phyloP scores from a whole-genome alignment of 2,888 invertebrate species.

The Cryptocephalus primarius region DNA sequence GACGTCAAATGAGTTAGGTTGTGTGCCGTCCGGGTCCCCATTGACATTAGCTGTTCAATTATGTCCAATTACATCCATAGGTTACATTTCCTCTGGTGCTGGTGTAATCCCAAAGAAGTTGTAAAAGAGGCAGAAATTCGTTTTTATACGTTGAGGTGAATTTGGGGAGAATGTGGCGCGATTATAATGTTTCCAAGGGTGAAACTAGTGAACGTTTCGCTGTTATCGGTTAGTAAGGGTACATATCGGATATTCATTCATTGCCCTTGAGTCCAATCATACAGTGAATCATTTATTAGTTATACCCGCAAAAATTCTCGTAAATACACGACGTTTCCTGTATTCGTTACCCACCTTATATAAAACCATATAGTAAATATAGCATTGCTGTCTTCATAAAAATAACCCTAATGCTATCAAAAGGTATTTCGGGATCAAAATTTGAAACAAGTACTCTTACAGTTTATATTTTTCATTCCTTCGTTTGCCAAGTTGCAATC shows the following conservation, averaged over 20 bases:
- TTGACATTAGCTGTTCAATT: slow-evolving; percentile 24
- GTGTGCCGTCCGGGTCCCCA: slow-evolving; percentile 7
- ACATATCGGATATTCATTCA: slow-evolving; percentile 25
- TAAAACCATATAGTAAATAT: background rate
- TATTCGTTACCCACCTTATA: background rate
- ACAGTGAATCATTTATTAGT: slow-evolving; percentile 33
- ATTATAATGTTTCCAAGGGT: slow-evolving; percentile 21
- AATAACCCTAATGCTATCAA: too few relatives aligned
- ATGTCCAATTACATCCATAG: slow-evolving; percentile 25
- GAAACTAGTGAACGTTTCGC: slow-evolving; percentile 16
- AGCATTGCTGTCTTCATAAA: background rate
- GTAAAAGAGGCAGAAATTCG: slow-evolving; percentile 24
- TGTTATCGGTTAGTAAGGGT: slow-evolving; percentile 34
- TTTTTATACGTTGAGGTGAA: slow-evolving; percentile 19
- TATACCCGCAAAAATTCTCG: too few relatives aligned
- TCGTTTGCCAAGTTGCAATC: too few relatives aligned
- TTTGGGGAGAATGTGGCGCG: slow-evolving; percentile 19
- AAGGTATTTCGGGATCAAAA: too few relatives aligned
- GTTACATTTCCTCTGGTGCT: slow-evolving; percentile 20
- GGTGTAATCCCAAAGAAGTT: slow-evolving; percentile 26
- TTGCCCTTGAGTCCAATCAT: slow-evolving; percentile 23
- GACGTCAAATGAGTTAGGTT: slow-evolving; percentile 12
- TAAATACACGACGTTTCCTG: background rate
- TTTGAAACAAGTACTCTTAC: too few relatives aligned
- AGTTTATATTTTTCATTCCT: too few relatives aligned